Percentiles rank a stretch among this genome's conserved stretches.
Conservation (phyloP, 2,113 vertebrate species). For the Illadopsis cleaveri region DNA sequence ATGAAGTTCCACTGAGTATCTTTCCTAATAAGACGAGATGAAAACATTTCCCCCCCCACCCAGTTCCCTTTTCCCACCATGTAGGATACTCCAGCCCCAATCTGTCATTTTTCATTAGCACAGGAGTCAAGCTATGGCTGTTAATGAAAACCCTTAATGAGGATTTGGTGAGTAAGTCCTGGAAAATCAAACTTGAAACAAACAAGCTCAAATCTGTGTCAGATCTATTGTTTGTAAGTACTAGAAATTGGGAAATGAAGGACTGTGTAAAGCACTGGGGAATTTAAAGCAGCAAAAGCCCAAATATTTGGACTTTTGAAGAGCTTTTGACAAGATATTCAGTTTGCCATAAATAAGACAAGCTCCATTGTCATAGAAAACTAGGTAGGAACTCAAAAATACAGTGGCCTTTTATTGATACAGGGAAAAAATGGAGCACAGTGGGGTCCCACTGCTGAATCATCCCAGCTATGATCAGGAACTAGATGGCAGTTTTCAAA, state of each 20-base stretch:
- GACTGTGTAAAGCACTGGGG: neutral
- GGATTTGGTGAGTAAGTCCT: neutral
- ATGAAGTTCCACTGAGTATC: neutral
- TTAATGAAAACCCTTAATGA: slow-evolving; percentile 23
- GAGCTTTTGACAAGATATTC: neutral
- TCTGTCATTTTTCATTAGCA: slow-evolving; percentile 40
- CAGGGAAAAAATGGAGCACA: neutral
- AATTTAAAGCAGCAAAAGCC: neutral
- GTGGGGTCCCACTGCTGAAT: neutral
- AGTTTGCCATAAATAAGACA: neutral
- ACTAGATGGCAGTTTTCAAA: neutral
- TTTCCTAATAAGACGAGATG: neutral
- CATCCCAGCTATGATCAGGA: neutral
- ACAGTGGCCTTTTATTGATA: neutral
- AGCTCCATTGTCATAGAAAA: neutral
- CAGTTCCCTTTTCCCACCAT: neutral
- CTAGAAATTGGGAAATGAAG: neutral
- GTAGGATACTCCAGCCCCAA: neutral
- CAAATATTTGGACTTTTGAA: neutral
- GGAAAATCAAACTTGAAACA: slow-evolving; percentile 6
- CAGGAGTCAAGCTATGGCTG: neutral
- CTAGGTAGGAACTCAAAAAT: neutral
- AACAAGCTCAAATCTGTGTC: neutral
- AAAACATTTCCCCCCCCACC: neutral
- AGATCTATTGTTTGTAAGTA: neutral